A percentile compares a stretch with the other conserved stretches of the same genome.
Conservation (phyloP, 2,113 vertebrate genomes). For the Lagopus leucura region DNA sequence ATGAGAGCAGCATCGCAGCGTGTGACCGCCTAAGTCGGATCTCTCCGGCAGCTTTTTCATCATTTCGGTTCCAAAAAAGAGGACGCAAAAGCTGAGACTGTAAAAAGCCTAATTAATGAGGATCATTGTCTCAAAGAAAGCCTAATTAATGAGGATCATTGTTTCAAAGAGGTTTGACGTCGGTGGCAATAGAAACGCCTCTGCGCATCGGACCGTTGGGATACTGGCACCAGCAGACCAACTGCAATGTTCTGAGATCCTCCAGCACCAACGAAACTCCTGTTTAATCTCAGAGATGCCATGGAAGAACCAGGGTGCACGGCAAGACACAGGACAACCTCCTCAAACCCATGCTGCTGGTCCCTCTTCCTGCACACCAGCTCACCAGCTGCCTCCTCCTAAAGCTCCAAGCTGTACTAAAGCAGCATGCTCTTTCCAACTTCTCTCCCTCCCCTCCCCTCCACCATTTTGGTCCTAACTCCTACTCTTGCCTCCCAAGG, state of each 20-base stretch:
- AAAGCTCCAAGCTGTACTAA: background rate
- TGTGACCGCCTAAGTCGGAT: too few species aligned
- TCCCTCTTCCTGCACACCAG: background rate
- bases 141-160: background rate
- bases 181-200: background rate
- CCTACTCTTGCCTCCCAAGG: background rate
- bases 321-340: background rate
- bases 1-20: too few species aligned
- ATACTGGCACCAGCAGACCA: background rate
- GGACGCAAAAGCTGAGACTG: background rate
- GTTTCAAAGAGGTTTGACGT: fast-evolving
- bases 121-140: background rate
- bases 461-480: background rate
- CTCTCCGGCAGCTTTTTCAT: background rate
- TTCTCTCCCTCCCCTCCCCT: background rate
- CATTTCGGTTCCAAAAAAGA: background rate
- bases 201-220: background rate
- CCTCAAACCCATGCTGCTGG: background rate
- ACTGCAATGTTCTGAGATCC: background rate
- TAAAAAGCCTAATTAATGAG: too few species aligned
- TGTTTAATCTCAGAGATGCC: background rate
- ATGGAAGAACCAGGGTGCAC: background rate
- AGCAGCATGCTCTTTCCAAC: background rate
- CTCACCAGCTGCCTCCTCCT: background rate
- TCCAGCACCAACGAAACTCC: fast-evolving